Evolutionary conservation across 2,113 vertebrate species (phyloP), one percentile per base, ranked within the genome.

Genomic region (Falcunculus frontatus): DNA sequence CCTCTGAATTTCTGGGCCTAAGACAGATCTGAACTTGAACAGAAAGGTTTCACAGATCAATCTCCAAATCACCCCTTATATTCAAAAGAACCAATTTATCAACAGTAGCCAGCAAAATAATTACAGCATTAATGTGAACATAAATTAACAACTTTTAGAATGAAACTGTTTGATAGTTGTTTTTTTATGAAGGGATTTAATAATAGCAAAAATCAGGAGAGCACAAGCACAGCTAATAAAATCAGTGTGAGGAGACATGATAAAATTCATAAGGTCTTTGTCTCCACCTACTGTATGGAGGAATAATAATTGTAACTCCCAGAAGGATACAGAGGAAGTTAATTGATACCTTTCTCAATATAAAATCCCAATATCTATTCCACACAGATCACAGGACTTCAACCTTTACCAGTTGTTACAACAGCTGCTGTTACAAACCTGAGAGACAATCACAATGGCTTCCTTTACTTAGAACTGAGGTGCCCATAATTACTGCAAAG

Each of bases 261-360:
- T 44, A 73, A 84, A 84, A 90, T 97, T 96, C 41, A 62, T 74
- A 62, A 95, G 87, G 96, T 97, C 95, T 97, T 96, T 97, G 97
- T 97, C 96, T 97, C 96, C 96, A 95, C 84, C 97, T 97, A 89
- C 94, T 96, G 96, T 55, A 64, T 69, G 90, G 67, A 96, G 77
- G 33, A 97, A 90, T 93, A 95, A 65, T 69, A 74, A 49, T 65
- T 37, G 1, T 56, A 91, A 60, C 47, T 87, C 46, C 69, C 53
- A 72, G 41, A 67, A 42, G 57, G 57, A 56, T 25, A 32, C 20
- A 65, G 35, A 63, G 25, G 21, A 76, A 84, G 52, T 53, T 29
- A 77, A 11, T 29, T 29, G 56, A 69, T n/a, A 64, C 6, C 13
- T 21, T 80, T 62, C 46, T 76, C 0, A 0, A 57, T 73, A 72